Evolutionary conservation across 2,113 vertebrate species (phyloP).

Genomic region (Channa argus): DNA sequence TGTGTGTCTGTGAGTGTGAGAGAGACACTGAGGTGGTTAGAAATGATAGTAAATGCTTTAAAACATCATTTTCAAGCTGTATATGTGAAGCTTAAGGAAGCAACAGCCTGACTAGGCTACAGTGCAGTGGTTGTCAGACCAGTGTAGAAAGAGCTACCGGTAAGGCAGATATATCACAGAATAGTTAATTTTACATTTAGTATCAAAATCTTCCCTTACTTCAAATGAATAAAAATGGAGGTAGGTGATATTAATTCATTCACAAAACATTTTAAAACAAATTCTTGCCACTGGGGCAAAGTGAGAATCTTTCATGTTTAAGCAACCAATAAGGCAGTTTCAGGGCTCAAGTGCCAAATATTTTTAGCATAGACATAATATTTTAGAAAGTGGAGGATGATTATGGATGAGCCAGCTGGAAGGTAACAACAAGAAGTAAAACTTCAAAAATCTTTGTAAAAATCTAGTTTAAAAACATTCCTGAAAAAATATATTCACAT

Average conservation of each 20-base stretch:
- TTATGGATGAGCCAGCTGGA: background rate
- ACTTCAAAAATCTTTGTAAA: background rate
- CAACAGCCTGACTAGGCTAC: slow-evolving; percentile 8
- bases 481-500: background rate
- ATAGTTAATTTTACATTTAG: slow-evolving; percentile 17
- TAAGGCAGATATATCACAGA: background rate
- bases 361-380: background rate
- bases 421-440: background rate
- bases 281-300: background rate
- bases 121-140: background rate
- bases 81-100: slow-evolving; percentile 1
- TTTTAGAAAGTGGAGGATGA: background rate
- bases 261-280: background rate
- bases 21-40: background rate
- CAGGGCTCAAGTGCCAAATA: background rate
- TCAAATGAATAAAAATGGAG: slow-evolving; percentile 6
- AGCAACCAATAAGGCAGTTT: slow-evolving; percentile 5
- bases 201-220: slow-evolving; percentile 1
- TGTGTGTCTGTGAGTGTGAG: background rate
- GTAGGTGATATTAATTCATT: slow-evolving; percentile 6
- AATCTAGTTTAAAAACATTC: background rate
- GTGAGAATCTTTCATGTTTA: background rate
- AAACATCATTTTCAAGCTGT: slow-evolving; percentile 37
- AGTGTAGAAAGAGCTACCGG: background rate
- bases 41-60: slow-evolving; percentile 20